Conservation (phyloP, 1,140 invertebrate genomes). For the Caenorhabditis brenneri region DNA sequence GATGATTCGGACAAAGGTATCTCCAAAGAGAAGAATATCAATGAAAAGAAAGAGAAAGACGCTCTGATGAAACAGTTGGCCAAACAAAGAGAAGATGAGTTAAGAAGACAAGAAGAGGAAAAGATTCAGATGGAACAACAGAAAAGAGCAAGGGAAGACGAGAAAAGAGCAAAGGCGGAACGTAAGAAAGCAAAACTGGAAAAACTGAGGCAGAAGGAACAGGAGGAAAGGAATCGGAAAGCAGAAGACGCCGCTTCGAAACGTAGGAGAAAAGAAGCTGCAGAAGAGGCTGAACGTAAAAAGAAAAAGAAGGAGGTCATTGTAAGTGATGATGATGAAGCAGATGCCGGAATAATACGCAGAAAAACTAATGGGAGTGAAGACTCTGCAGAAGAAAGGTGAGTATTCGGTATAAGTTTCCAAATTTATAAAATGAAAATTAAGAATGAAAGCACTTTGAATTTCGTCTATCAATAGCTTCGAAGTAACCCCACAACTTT, state of each 20-base stretch:
- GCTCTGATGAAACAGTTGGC: not conserved
- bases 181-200: not conserved
- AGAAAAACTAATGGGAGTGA: not conserved
- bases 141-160: not conserved
- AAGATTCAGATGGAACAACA: not conserved
- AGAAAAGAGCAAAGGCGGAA: not conserved
- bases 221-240: not conserved
- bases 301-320: not conserved
- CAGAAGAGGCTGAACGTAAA: not conserved
- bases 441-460: not conserved
- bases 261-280: not conserved
- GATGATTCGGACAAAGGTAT: not conserved
- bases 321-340: not conserved
- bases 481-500: too few relatives aligned
- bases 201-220: not conserved
- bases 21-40: too few relatives aligned
- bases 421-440: not conserved
- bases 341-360: not conserved
- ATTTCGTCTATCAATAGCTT: too few relatives aligned
- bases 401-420: not conserved
- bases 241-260: conserved; percentile 5
- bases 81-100: not conserved
- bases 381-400: not conserved
- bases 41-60: not conserved
- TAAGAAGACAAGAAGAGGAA: not conserved